Evolutionary conservation across 2,113 vertebrate genomes (phyloP).

Genomic region (Camelus dromedarius): DNA sequence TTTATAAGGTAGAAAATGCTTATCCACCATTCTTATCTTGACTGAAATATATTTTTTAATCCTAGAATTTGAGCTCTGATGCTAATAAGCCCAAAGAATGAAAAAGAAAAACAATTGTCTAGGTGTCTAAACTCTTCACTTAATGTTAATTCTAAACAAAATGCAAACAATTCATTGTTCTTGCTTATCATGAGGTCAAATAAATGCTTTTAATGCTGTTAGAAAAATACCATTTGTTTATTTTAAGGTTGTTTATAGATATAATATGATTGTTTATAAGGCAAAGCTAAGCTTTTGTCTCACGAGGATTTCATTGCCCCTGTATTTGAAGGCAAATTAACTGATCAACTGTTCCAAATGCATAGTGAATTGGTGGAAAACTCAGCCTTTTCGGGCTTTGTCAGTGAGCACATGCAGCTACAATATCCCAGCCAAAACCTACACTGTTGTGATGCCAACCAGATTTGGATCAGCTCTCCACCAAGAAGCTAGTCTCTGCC

Average conservation of each 20-base stretch:
- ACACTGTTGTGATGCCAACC: neutral
- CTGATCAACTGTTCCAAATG: neutral
- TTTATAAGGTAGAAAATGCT: neutral
- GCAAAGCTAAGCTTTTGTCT: neutral
- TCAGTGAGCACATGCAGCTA: neutral
- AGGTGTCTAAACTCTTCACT: neutral
- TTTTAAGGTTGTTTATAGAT: neutral
- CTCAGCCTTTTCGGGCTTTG: neutral
- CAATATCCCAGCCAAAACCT: neutral
- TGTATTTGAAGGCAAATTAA: conserved; percentile 40
- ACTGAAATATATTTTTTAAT: neutral
- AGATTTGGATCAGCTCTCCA: neutral
- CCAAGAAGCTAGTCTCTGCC: neutral
- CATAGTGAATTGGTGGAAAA: neutral
- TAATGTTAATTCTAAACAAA: neutral
- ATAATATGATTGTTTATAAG: neutral
- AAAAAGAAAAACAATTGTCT: neutral
- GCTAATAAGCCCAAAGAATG: neutral
- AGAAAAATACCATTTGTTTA: neutral
- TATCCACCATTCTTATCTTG: neutral
- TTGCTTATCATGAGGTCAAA: neutral
- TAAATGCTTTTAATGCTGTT: neutral
- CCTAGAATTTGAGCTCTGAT: neutral
- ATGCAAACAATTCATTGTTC: neutral
- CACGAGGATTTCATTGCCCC: neutral